A percentile compares a stretch with the other conserved stretches of the same genome.
phyloP scores from a whole-genome alignment of 1,140 invertebrate genomes.

The Pseudomyrmex flavicornis region DNA sequence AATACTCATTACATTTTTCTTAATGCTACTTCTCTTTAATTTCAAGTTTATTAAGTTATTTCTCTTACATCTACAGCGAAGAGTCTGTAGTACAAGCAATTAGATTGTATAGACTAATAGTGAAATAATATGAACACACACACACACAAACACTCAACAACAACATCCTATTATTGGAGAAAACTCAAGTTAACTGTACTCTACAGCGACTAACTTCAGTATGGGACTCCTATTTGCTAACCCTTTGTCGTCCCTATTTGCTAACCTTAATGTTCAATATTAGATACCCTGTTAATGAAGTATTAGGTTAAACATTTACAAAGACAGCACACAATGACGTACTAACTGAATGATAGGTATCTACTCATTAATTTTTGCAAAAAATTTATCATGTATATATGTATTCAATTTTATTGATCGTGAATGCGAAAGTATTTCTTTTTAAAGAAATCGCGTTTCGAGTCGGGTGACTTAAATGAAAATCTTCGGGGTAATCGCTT shows the following conservation, averaged over 20 bases:
- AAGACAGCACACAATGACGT: constrained; percentile 5
- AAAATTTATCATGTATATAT: neutral
- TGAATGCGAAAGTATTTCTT: too few relatives aligned
- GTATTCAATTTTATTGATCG: too few relatives aligned
- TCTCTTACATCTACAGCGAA: neutral
- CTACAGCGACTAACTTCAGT: constrained; percentile 12
- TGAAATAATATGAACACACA: neutral
- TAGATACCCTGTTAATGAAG: constrained; percentile 45
- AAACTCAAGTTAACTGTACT: constrained; percentile 40
- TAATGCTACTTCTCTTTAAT: neutral
- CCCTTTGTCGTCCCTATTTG: constrained; percentile 53
- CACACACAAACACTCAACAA: neutral
- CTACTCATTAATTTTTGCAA: constrained; percentile 11
- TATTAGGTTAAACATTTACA: constrained; percentile 54
- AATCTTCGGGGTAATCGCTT: constrained; percentile 10
- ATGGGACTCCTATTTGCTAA: constrained; percentile 39
- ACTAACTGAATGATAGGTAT: neutral
- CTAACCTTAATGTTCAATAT: constrained; percentile 49
- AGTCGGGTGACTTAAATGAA: constrained; percentile 10
- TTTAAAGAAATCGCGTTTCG: too few relatives aligned
- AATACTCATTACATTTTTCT: neutral
- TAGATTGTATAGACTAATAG: neutral
- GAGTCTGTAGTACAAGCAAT: neutral
- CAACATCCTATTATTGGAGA: constrained; percentile 31
- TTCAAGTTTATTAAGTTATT: neutral